These are phyloP conservation scores for Passer montanus DNA, from an alignment of 2,113 vertebrate genomes.

Conservation along the genomic window DNA sequence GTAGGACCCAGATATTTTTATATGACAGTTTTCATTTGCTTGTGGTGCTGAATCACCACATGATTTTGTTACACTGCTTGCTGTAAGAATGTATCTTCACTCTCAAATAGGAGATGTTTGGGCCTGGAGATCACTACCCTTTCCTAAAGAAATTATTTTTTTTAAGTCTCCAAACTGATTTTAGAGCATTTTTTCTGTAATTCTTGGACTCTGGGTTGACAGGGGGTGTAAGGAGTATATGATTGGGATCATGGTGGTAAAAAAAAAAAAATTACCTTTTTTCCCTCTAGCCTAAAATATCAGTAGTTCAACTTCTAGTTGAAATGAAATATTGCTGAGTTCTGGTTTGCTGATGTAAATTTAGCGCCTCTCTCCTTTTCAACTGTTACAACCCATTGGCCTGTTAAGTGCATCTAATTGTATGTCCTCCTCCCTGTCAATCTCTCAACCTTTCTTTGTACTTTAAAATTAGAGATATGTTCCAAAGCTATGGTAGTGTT, in stretches of 20 bases:
- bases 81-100: neutral
- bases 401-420: neutral
- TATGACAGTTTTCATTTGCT: neutral
- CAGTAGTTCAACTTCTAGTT: neutral
- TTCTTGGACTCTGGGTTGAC: neutral
- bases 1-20: neutral
- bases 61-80: neutral
- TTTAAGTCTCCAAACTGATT: neutral
- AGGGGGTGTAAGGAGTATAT: neutral
- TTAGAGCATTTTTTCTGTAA: neutral
- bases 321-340: neutral
- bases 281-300: neutral
- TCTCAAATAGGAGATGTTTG: neutral
- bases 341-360: neutral
- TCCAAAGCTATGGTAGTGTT: neutral
- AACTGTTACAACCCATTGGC: neutral
- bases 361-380: neutral
- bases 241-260: neutral
- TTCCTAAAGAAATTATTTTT: neutral
- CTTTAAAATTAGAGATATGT: neutral
- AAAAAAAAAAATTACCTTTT: neutral
- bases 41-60: neutral
- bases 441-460: neutral
- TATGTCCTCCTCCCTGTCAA: neutral
- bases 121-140: neutral